Evolutionary conservation across 30 jellyfish, hydroid and myxozoan species (phyloP), one percentile per base, ranked within the genome.

Genomic region (Hydra vulgaris): DNA sequence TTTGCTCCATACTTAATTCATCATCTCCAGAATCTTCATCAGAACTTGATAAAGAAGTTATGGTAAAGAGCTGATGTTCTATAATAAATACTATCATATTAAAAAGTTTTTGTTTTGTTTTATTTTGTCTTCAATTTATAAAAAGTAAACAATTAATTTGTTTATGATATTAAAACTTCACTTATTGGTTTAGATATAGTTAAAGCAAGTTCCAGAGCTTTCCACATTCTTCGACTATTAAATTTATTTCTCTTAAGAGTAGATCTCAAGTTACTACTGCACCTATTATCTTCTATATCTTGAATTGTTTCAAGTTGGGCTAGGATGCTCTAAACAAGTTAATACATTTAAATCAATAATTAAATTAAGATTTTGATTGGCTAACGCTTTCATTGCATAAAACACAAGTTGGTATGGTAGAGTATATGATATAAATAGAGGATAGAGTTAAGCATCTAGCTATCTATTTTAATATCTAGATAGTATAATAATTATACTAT

Each of bases 171-270:
- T 5, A 40, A 12, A 3, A 40, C 61, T 40, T 40, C 61, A 40
- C 12, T 40, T 40, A 40, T 66, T 70, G 93, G 89, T 66, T 54
- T 76, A 19, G 88, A 72, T 0, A 92, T 92, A 1, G 95, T 23
- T 26, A 85, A 53, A 7, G 95, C 95, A 25, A 85, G 88, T 72
- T 72, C 81, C 81, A 89, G 17, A 17, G 95, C 97, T 27, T 89
- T 77, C 95, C 90, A 89, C 89, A 81, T 85, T 40, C 95, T 87
- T 61, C 61, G 23, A 7, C 71, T 85, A 22, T 72, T 74, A 22
- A 73, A 24, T 26, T 77, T 80, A 17, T 67, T 74, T 61, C 71
- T 78, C 68, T 8, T 55, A 8, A 24, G 26, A 7, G 17, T 83
- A 40, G 61, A 40, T 3, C 61, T 40, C 12, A 12, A 40, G 12